Evolutionary conservation across 2,888 invertebrate species (phyloP).

Genomic region (Drosophila buzzatii): DNA sequence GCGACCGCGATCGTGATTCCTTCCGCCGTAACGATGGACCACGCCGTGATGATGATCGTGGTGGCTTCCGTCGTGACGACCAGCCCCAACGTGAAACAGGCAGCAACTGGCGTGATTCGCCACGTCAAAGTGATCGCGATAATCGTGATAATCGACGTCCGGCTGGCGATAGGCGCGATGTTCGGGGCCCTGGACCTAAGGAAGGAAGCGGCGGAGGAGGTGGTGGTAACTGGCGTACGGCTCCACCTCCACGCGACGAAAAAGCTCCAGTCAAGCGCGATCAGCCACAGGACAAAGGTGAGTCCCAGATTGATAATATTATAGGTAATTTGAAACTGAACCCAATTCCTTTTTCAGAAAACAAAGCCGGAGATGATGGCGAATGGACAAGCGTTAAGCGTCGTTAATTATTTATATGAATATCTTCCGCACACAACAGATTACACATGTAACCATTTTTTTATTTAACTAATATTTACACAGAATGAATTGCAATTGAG

Average conservation of each 20-base stretch:
- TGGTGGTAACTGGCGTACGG: constrained; percentile 82
- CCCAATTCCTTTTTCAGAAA: constrained; percentile 84
- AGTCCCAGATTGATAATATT: not conserved
- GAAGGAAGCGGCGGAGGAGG: constrained; percentile 45
- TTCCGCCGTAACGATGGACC: constrained; percentile 70
- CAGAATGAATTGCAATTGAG: constrained; percentile 45
- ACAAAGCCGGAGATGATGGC: constrained; percentile 86
- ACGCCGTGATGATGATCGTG: constrained; percentile 62
- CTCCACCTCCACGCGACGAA: constrained; percentile 81
- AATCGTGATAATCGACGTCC: constrained; percentile 75
- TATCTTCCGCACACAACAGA: constrained; percentile 50
- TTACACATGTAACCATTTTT: constrained; percentile 41
- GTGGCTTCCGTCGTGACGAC: constrained; percentile 75
- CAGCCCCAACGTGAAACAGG: constrained; percentile 72
- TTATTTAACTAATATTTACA: constrained; percentile 33
- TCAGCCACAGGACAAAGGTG: constrained; percentile 80
- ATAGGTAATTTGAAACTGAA: not conserved
- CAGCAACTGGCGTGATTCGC: constrained; percentile 82
- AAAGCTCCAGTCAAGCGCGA: constrained; percentile 76
- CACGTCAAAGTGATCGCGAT: constrained; percentile 77
- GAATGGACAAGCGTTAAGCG: constrained; percentile 88
- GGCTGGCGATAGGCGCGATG: constrained; percentile 74
- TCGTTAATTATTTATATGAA: constrained; percentile 81
- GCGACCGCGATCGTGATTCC: constrained; percentile 68
- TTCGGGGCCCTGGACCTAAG: constrained; percentile 64